These are phyloP conservation scores for Agrotis clavis DNA, from an alignment of 2,888 invertebrate species.

Conservation along the genomic window DNA sequence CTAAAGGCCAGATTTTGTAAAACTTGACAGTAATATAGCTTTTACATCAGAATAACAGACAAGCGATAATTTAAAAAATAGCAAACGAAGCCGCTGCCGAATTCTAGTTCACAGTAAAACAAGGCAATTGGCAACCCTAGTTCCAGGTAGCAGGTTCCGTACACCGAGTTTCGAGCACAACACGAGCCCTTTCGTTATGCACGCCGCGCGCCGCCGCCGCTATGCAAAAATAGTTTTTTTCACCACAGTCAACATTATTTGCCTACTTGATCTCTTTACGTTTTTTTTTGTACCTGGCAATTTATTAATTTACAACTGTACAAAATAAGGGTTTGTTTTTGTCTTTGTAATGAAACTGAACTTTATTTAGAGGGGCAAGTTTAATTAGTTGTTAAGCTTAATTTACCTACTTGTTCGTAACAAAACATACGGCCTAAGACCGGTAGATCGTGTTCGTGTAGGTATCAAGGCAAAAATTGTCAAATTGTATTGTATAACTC, in stretches of 20 bases:
- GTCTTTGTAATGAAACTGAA: conserved; percentile 39
- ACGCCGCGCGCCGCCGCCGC: conserved; percentile 74
- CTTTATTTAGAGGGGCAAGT: background rate
- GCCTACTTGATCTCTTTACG: conserved; percentile 61
- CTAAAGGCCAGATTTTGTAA: background rate
- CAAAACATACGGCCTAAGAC: too few species aligned
- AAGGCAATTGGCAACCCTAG: conserved; percentile 61
- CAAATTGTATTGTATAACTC: too few species aligned
- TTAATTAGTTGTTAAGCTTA: too few species aligned
- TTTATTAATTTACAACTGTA: conserved; percentile 48
- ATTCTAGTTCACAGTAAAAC: background rate
- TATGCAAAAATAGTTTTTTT: conserved; percentile 69
- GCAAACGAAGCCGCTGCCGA: too few species aligned
- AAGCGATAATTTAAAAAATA: too few species aligned
- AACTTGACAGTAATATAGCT: too few species aligned
- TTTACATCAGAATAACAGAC: too few species aligned
- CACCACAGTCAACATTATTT: conserved; percentile 66
- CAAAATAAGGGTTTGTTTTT: conserved; percentile 41
- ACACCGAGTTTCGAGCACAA: conserved; percentile 73
- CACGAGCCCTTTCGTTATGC: conserved; percentile 81
- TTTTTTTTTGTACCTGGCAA: conserved; percentile 49
- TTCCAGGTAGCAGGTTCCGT: conserved; percentile 61
- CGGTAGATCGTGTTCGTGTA: too few species aligned
- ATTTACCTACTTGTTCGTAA: too few species aligned
- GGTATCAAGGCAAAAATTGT: too few species aligned